Evolutionary conservation across 2,797 vertebrate genomes (phyloP).

Genomic region (Enteromius mattozi): DNA sequence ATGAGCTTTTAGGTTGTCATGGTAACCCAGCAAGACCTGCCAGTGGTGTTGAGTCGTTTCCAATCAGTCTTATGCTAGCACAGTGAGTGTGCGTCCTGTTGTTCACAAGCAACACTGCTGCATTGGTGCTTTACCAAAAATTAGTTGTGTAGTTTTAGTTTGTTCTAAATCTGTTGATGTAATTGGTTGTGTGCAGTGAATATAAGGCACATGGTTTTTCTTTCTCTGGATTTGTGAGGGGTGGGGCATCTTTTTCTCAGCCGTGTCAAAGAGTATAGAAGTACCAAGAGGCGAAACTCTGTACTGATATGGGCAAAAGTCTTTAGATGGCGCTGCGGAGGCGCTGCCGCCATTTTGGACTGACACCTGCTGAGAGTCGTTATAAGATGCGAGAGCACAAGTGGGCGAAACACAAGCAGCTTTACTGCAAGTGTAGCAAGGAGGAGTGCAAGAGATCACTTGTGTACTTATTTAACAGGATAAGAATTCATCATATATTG

Average conservation of each 20-base stretch:
- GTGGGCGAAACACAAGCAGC: no score
- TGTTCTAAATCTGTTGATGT: background rate
- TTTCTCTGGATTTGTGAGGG: background rate
- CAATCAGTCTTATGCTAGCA: slow-evolving; percentile 12
- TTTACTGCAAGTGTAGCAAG: no score
- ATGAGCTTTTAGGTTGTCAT: slow-evolving; percentile 39
- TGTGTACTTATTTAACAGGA: no score
- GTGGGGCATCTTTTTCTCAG: background rate
- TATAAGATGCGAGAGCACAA: no score
- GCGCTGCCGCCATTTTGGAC: no score
- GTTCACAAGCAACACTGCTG: background rate
- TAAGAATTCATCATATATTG: no score
- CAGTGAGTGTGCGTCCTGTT: slow-evolving; percentile 2
- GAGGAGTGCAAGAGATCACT: no score
- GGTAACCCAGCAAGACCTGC: slow-evolving; percentile 40
- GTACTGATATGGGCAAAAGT: no score
- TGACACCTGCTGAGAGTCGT: no score
- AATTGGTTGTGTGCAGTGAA: background rate
- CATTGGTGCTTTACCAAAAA: slow-evolving; percentile 1
- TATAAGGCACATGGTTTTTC: background rate
- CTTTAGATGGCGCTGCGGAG: no score
- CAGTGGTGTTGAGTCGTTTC: slow-evolving; percentile 32
- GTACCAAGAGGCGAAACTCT: no score
- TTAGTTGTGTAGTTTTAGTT: background rate
- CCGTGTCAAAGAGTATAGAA: no score